phyloP scores from a whole-genome alignment of 2,888 invertebrate species.

The Chrysopilus asiliformis region DNA sequence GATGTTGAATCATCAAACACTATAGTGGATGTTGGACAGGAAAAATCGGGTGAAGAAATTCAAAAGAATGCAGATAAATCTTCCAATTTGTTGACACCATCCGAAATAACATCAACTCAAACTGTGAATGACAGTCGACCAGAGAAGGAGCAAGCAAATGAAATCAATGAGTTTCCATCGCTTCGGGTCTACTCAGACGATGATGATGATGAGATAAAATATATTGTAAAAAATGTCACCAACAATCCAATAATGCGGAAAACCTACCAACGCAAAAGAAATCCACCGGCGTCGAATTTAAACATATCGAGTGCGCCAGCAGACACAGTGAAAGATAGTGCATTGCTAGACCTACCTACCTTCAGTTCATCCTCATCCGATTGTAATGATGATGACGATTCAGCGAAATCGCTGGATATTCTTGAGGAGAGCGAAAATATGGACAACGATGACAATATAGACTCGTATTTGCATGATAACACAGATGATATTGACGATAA shows the following conservation, averaged over 20 bases:
- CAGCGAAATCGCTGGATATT: constrained; percentile 5
- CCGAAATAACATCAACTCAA: too few species aligned
- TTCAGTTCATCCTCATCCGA: constrained; percentile 4
- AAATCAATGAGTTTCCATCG: not conserved
- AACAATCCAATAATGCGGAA: not conserved
- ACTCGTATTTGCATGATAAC: not conserved
- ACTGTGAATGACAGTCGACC: too few species aligned
- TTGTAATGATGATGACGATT: constrained; percentile 1
- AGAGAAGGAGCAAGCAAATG: too few species aligned
- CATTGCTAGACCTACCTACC: constrained; percentile 1
- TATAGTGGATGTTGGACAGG: too few species aligned
- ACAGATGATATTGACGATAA: constrained; percentile 1
- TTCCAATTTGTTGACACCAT: too few species aligned
- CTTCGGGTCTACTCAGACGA: not conserved
- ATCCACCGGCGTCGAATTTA: not conserved
- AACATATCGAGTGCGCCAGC: not conserved
- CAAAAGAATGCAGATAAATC: not conserved
- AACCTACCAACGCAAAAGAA: constrained; percentile 1
- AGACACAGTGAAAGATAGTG: not conserved
- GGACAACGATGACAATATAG: not conserved
- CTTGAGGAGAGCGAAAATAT: constrained; percentile 7
- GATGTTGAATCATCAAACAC: too few species aligned
- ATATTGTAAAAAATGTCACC: constrained; percentile 2
- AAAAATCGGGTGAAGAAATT: not conserved
- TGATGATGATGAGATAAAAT: constrained; percentile 5